Conservation (phyloP, 2,113 vertebrate genomes). For the Calidris pugnax region DNA sequence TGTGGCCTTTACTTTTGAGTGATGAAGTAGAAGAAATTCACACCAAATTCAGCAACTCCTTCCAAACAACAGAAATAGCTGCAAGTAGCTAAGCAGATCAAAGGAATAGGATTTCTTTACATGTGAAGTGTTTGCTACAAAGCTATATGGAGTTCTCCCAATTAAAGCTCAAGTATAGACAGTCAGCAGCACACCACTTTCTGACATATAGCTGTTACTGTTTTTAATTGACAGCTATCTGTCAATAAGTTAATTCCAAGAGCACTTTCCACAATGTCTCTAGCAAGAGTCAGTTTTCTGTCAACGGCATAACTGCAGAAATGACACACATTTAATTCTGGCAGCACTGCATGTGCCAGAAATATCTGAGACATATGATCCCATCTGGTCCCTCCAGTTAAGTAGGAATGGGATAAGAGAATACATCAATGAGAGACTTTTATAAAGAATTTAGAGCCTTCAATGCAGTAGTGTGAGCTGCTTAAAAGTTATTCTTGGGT, state of each 20-base stretch:
- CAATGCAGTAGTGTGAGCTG: background rate
- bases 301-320: background rate
- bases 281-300: background rate
- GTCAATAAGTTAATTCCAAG: background rate
- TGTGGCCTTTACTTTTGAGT: background rate
- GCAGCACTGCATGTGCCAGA: background rate
- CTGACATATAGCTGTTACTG: background rate
- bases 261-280: background rate
- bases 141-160: background rate
- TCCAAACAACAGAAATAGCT: background rate
- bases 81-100: background rate
- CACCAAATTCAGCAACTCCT: background rate
- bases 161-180: background rate
- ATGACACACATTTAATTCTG: background rate
- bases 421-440: background rate
- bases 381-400: background rate
- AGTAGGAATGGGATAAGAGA: background rate
- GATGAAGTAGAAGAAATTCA: background rate
- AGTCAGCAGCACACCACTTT: background rate
- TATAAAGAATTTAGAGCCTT: background rate
- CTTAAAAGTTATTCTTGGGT: background rate
- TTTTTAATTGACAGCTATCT: background rate
- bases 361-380: background rate
- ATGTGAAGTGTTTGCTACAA: background rate
- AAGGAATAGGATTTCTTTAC: background rate